Evolutionary conservation across 2,888 invertebrate genomes (phyloP), one percentile per base, ranked within the genome.

Genomic region (Nowickia ferox): DNA sequence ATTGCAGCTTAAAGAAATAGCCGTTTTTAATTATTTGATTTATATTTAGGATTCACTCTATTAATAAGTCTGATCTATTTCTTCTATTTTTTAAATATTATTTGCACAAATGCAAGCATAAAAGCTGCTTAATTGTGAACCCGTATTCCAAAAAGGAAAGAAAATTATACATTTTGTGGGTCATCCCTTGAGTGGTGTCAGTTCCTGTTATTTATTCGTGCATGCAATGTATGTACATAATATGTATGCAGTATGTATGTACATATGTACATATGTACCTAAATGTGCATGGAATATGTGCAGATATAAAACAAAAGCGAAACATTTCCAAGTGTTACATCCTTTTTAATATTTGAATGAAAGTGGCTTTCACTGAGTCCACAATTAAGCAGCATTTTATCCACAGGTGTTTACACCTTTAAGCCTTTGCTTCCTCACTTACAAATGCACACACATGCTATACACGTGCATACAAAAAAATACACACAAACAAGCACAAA

Each of bases 281-380:
- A 13, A 6, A 13, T 15, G n/a, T 48, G n/a, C 8, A 15, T 44
- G 13, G n/a, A 66, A 66, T 71, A 22, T 15, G 5, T 46, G 53
- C 6, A 78, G 65, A 68, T 9, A 15, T 30, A 66, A 66, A 66
- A n/a, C 57, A 51, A 72, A 80, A 59, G 77, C 59, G 75, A 74
- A 74, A 48, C 38, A 11, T 40, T 63, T 48, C n/a, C 65, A 72
- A 65, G 83, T 72, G 80, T 81, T 44, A 44, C 44, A 83, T 72
- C 77, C 77, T 84, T 59, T 40, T 77, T 65, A 84, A 84, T 72
- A 65, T 77, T 77, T 83, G 38, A 83, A 66, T 77, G 69, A 75
- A 66, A 66, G 51, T 59, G 68, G 46, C 59, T 75, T 75, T 79
- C 72, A 77, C 71, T 79, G 71, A 76, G 71, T 65, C 66, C 17